phyloP scores from a whole-genome alignment of 2,888 invertebrate species.

The Bruchidius siliquastri region DNA sequence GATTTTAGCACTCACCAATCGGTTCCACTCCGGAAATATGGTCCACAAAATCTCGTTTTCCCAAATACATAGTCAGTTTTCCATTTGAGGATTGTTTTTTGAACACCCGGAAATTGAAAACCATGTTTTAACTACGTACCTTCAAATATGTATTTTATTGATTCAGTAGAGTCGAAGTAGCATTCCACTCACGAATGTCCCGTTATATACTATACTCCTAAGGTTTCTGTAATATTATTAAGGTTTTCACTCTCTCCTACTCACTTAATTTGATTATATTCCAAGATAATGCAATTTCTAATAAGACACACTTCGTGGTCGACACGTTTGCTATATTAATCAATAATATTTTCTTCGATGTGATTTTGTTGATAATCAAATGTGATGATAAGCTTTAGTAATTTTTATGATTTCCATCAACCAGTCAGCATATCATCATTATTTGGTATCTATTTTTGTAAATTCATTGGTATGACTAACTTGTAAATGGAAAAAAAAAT shows the following conservation, averaged over 20 bases:
- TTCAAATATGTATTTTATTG: neutral
- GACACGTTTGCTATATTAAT: neutral
- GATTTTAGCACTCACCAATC: slow-evolving; percentile 58
- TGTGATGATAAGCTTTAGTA: slow-evolving; percentile 1
- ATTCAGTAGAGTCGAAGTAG: neutral
- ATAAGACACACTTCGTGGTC: neutral
- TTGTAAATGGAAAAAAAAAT: too few species aligned
- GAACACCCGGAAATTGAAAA: slow-evolving; percentile 85
- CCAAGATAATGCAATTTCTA: slow-evolving; percentile 8
- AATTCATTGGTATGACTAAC: too few species aligned
- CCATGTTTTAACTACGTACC: slow-evolving; percentile 56
- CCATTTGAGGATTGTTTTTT: slow-evolving; percentile 88
- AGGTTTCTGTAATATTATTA: slow-evolving; percentile 26
- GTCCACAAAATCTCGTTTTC: slow-evolving; percentile 83
- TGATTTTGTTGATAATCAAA: slow-evolving; percentile 7
- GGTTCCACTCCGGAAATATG: slow-evolving; percentile 82
- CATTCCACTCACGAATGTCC: neutral
- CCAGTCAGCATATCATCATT: too few species aligned
- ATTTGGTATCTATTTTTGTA: too few species aligned
- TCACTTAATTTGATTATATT: slow-evolving; percentile 12
- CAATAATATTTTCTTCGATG: neutral
- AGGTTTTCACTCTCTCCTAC: slow-evolving; percentile 9
- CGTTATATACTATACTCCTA: slow-evolving; percentile 20
- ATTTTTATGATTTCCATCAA: too few species aligned
- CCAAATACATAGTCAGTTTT: slow-evolving; percentile 79